Conservation (phyloP, 92 coral and sea anemone genomes). For the Actinostola sp. region DNA sequence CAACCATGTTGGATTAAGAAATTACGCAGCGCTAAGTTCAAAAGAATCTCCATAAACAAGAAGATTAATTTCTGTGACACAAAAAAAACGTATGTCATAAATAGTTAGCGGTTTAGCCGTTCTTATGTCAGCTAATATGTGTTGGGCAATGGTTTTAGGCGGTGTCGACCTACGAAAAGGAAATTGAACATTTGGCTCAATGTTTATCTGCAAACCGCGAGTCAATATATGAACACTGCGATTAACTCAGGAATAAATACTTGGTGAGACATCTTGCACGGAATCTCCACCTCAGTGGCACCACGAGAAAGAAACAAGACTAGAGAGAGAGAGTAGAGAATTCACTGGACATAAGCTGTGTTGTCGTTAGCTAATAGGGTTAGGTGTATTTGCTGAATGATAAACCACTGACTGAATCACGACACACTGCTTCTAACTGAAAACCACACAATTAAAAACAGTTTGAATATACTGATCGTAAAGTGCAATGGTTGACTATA, state of each 20-base stretch:
- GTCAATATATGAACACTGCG: conserved; percentile 13
- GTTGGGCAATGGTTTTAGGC: conserved; percentile 10
- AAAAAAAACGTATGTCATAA: conserved; percentile 5
- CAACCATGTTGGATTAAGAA: conserved; percentile 15
- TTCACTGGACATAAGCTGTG: too few species aligned
- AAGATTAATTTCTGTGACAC: neutral
- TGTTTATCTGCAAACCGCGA: conserved; percentile 10
- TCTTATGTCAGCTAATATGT: conserved; percentile 19
- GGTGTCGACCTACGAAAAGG: conserved; percentile 21
- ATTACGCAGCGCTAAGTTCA: conserved; percentile 27
- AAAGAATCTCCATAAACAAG: conserved; percentile 6
- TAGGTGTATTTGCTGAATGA: conserved; percentile 17
- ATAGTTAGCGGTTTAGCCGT: conserved; percentile 15
- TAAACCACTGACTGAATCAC: neutral
- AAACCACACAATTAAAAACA: conserved; percentile 20
- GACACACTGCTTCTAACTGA: neutral
- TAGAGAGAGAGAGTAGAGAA: too few species aligned
- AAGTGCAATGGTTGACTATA: neutral
- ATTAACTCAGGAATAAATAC: neutral
- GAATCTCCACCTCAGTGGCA: neutral
- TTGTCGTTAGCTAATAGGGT: conserved; percentile 14
- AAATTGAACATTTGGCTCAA: conserved; percentile 16
- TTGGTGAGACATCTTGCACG: neutral
- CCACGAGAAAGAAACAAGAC: neutral
- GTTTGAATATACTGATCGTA: neutral